Conservation (phyloP, 1,140 invertebrate species). For the Neodiprion lecontei region DNA sequence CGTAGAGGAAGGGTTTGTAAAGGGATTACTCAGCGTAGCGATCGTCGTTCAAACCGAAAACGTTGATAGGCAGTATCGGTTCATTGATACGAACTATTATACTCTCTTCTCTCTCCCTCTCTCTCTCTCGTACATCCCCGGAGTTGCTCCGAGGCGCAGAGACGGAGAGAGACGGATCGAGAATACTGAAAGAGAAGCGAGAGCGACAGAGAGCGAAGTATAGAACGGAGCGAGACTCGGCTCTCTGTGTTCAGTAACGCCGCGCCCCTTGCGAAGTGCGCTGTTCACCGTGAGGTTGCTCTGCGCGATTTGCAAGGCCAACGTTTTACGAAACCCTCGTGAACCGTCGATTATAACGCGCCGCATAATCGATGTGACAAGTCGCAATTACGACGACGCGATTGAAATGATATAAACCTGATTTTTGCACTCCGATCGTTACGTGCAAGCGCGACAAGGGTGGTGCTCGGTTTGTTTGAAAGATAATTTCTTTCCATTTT, state of each 20-base stretch:
- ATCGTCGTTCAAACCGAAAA: background rate
- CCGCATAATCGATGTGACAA: background rate
- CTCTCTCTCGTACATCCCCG: conserved; percentile 9
- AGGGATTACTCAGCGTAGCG: too few relatives aligned
- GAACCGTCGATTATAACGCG: background rate
- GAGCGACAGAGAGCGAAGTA: conserved; percentile 27
- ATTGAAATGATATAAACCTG: background rate
- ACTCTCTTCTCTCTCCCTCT: background rate
- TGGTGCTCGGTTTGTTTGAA: too few relatives aligned
- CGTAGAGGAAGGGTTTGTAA: too few relatives aligned
- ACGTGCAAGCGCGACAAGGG: background rate
- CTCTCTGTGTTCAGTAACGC: conserved; percentile 53
- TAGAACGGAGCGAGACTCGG: conserved; percentile 41
- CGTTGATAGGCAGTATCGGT: background rate
- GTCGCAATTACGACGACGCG: background rate
- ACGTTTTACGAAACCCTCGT: background rate
- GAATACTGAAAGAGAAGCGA: conserved; percentile 19
- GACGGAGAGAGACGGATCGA: conserved; percentile 13
- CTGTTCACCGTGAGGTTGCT: conserved; percentile 36
- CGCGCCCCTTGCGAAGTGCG: conserved; percentile 59
- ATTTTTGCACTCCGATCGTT: background rate
- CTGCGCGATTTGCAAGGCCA: background rate
- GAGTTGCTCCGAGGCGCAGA: conserved; percentile 16
- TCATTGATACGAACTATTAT: background rate
- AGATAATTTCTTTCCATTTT: too few relatives aligned